Base-by-base conservation (phyloP, 2,113 vertebrate species). In the Notothenia coriiceps region DNA sequence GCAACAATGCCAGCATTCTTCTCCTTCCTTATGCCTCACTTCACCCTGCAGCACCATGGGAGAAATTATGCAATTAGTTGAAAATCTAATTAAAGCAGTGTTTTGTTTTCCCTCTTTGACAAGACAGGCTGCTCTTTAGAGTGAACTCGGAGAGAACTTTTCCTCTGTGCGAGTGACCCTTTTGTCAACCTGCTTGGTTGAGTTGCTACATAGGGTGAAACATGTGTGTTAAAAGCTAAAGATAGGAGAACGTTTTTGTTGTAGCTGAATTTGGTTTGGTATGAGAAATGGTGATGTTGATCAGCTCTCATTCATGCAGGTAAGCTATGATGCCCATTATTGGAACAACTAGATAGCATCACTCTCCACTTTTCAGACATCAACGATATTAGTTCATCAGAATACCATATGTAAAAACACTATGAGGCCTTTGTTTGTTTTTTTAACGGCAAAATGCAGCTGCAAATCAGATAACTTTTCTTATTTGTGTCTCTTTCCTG, bases 1-100 rank as follows among this genome's bases (percentile, higher is more conserved):
- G 12, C 70, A 85, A 94, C 92, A 94, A 93, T 91, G 85, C 15
- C 56, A 7, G 44, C 85, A 86, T 93, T 93, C 78, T 90, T 29
- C 61, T 46, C 7, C 29, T 46, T 51, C 54, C 52, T 63, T 76
- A 69, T 80, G 89, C 81, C 71, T 91, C 86, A 83, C 60, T 90
- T 83, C 85, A 78, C 79, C 52, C 65, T 7, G 56, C 63, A 63
- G 47, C 50, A 56, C 59, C 56, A 74, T 4, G 50, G 66, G 44
- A 73, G 56, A 81, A 60, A 70, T 86, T 81, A 82, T 74, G 74
- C 80, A 88, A 92, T 86, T 87, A 82, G 72, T 20, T 20, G 68
- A 71, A 70, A 60, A 12, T 86, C 80, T 80, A 77, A 80, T 89
- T 88, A 88, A 80, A 79, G 68, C 63, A 13, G 49, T 1, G 15